Percentiles rank a stretch among this genome's conserved stretches.
Conservation (phyloP, 1,140 invertebrate species). For the Caenorhabditis tropicalis region DNA sequence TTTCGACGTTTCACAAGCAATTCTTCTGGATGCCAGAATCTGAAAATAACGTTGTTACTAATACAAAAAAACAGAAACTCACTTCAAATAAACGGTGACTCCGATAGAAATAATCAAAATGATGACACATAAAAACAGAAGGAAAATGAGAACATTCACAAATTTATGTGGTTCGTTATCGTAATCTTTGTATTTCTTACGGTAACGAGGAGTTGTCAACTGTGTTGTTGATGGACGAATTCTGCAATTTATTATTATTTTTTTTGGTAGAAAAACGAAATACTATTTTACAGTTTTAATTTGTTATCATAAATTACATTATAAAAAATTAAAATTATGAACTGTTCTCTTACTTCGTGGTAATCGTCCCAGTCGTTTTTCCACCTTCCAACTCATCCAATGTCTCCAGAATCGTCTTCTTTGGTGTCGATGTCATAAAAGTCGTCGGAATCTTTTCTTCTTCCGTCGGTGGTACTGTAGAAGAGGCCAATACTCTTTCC, state of each 20-base stretch:
- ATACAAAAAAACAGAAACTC: neutral
- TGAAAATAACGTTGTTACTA: neutral
- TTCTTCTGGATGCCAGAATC: slow-evolving; percentile 29
- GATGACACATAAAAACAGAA: slow-evolving; percentile 15
- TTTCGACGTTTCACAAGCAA: neutral
- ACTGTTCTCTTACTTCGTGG: neutral
- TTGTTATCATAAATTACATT: no score
- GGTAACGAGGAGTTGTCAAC: neutral
- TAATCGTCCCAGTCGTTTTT: neutral
- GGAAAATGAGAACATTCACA: slow-evolving; percentile 21
- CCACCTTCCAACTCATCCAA: neutral
- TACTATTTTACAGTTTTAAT: no score
- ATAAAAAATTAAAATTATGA: no score
- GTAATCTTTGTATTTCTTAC: slow-evolving; percentile 24
- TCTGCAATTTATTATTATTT: no score
- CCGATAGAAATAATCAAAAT: slow-evolving; percentile 23
- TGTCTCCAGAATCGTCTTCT: neutral
- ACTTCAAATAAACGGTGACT: slow-evolving; percentile 35
- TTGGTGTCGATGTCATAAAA: neutral
- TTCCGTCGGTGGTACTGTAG: neutral
- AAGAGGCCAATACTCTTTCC: slow-evolving; percentile 3
- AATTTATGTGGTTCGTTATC: slow-evolving; percentile 11
- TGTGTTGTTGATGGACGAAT: neutral
- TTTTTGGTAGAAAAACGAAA: no score
- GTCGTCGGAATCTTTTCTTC: no score